Conservation (phyloP, 2,888 invertebrate genomes). For the Drosophila rellima region DNA sequence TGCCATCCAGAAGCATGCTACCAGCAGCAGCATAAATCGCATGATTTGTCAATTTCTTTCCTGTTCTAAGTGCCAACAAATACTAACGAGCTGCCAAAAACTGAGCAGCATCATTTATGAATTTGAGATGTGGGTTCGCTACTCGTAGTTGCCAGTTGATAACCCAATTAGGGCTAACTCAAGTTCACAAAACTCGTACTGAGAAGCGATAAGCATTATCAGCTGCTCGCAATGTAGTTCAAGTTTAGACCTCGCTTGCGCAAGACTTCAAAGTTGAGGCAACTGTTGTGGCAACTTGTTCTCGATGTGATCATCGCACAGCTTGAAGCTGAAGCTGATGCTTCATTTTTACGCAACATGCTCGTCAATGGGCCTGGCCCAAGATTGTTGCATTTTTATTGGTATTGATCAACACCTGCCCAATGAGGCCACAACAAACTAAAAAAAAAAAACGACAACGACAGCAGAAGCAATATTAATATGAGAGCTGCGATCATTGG, state of each 20-base stretch:
- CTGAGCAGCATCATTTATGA: constrained; percentile 6
- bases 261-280: constrained; percentile 42
- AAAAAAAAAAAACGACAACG: not conserved
- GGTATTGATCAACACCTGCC: constrained; percentile 67
- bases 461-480: constrained; percentile 3
- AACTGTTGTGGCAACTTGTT: constrained; percentile 34
- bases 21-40: constrained; percentile 38
- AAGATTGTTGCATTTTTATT: constrained; percentile 67
- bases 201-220: constrained; percentile 37
- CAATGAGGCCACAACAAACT: constrained; percentile 68
- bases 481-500: constrained; percentile 17
- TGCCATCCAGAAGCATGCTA: constrained; percentile 23
- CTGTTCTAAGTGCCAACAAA: constrained; percentile 55
- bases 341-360: constrained; percentile 54
- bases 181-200: constrained; percentile 43
- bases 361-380: constrained; percentile 46
- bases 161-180: constrained; percentile 52
- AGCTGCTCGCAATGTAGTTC: constrained; percentile 50
- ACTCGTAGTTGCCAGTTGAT: constrained; percentile 49
- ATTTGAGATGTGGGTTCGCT: constrained; percentile 9
- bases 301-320: constrained; percentile 33
- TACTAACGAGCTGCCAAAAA: constrained; percentile 64
- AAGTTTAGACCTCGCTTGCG: constrained; percentile 63
- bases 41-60: constrained; percentile 45
- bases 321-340: constrained; percentile 2